Base-by-base conservation (phyloP, 2,113 vertebrate species). In the Alexandromys fortis region DNA sequence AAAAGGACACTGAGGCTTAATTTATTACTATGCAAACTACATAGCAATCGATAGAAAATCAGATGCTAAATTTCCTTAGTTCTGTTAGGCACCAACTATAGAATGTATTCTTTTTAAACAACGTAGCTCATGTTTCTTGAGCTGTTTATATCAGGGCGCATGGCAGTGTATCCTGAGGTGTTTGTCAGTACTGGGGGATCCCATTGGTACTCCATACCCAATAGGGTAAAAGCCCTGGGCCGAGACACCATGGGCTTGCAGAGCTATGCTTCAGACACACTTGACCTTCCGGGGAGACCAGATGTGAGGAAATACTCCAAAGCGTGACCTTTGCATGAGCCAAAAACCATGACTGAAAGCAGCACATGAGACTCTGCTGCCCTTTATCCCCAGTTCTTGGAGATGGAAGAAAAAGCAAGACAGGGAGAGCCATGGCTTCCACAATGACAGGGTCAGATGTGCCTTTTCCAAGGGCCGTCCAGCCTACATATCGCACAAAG, bases 11-110 rank as follows among this genome's bases (percentile, higher is more conserved):
- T 94, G 42, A 1, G 38, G 61, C 35, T 96, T 75, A 61, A 68
- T 45, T 75, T 79, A 92, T 38, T 82, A 61, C 35, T 61, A 21
- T 47, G 19, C 28, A 52, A 91, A 67, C 33, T 35, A 6, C 17
- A 55, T 10, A 72, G 47, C 49, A 63, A 87, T 12, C n/a, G n/a
- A 58, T 86, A 92, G 14, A 91, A 88, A 72, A 95, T 75, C 13
- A 86, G 35, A 86, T 72, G n/a, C 28, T 63, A 89, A 55, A 58
- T 67, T 92, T 94, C 75, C 61, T 86, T 90, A 55, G 94, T 85
- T 92, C 33, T 86, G 7, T 42, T 70, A 79, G 68, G 30, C 91
- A 78, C 10, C 73, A n/a, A 89, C 68, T 28, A 55, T 1, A 58
- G 28, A 49, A 87, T 35, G 28, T 6, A 68, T 35, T 16, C 24